These are phyloP conservation scores for Drepanosiphum platanoidis DNA, from an alignment of 2,888 invertebrate species.

Conservation along the genomic window DNA sequence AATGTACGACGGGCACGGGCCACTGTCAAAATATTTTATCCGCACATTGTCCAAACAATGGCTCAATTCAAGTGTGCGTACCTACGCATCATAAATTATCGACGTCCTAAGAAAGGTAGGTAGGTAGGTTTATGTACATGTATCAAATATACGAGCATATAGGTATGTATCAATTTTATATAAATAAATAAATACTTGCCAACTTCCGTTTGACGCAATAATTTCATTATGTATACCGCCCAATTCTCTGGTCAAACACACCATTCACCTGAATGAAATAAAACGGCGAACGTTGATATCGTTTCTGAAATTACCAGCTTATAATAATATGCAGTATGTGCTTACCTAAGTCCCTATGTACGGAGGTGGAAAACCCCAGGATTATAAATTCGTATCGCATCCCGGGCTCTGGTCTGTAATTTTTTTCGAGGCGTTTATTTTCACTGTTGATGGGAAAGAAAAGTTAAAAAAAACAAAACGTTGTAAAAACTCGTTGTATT, in stretches of 20 bases:
- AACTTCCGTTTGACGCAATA: slow-evolving; percentile 40
- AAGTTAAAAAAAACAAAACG: too few species aligned
- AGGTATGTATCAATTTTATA: not conserved
- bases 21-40: slow-evolving; percentile 58
- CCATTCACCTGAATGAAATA: not conserved
- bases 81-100: slow-evolving; percentile 28
- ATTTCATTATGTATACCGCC: not conserved
- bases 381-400: too few species aligned
- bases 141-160: not conserved
- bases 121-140: not conserved
- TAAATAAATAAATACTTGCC: not conserved
- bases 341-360: too few species aligned
- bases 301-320: too few species aligned
- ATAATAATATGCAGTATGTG: too few species aligned
- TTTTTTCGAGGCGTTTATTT: too few species aligned
- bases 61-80: not conserved
- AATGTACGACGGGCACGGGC: slow-evolving; percentile 38
- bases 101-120: not conserved
- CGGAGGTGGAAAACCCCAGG: too few species aligned
- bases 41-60: slow-evolving; percentile 2
- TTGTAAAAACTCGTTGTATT: too few species aligned
- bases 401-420: too few species aligned
- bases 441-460: too few species aligned
- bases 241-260: not conserved
- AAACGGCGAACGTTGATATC: not conserved